These are phyloP conservation scores for Metopolophium dirhodum DNA, from an alignment of 1,140 invertebrate species.

Conservation along the genomic window DNA sequence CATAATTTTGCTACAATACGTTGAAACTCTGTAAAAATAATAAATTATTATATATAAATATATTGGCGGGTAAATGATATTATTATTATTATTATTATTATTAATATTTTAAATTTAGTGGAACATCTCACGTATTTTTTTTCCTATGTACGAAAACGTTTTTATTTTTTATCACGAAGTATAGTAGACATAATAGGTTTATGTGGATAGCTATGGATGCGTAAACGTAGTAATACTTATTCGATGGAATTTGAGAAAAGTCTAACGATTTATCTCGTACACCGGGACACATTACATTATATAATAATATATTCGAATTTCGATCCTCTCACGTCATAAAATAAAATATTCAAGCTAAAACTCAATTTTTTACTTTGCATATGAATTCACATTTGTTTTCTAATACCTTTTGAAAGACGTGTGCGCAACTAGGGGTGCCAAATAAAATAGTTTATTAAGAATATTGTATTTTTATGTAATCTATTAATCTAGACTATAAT, in stretches of 20 bases:
- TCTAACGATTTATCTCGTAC: background rate
- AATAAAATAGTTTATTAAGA: background rate
- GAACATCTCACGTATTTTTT: background rate
- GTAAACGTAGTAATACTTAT: background rate
- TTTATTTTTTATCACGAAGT: background rate
- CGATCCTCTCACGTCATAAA: background rate
- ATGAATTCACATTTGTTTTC: background rate
- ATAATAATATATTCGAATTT: background rate
- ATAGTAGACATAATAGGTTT: conserved; percentile 11
- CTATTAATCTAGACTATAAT: background rate
- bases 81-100: background rate
- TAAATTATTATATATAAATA: conserved; percentile 24
- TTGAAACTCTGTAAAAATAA: conserved; percentile 43
- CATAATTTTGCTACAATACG: conserved; percentile 12
- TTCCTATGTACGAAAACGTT: background rate
- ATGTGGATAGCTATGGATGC: background rate
- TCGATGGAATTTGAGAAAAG: background rate
- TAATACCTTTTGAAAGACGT: background rate
- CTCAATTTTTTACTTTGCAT: background rate
- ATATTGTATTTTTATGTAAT: background rate
- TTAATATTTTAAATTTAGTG: background rate
- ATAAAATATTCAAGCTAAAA: background rate
- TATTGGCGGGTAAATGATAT: background rate
- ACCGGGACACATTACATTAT: background rate
- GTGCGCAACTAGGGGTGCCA: background rate